Percentiles rank a stretch among this genome's conserved stretches.
Conservation (phyloP, 92 coral and sea anemone species). For the Siderastrea radians region DNA sequence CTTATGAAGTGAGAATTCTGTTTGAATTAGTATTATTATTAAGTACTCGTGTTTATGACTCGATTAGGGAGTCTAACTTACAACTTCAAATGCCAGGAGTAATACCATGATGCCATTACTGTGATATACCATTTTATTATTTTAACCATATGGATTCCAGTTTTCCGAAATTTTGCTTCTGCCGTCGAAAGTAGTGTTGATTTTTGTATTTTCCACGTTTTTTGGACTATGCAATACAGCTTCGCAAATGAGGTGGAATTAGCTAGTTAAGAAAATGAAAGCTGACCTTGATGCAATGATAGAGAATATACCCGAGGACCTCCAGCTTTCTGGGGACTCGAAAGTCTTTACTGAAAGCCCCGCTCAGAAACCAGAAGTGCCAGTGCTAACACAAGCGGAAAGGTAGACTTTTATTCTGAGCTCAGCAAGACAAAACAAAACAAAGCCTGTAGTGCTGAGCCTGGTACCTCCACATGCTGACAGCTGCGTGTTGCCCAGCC, state of each 20-base stretch:
- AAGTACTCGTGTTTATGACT: too few relatives aligned
- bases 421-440: constrained; percentile 51
- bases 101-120: too few relatives aligned
- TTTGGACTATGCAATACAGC: background rate
- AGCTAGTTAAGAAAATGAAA: constrained; percentile 54
- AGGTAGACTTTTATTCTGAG: constrained; percentile 45
- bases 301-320: constrained; percentile 31
- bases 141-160: too few relatives aligned
- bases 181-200: too few relatives aligned
- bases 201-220: too few relatives aligned
- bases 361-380: constrained; percentile 27
- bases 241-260: constrained; percentile 38
- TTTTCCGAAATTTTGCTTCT: too few relatives aligned
- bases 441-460: constrained; percentile 79
- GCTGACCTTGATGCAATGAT: constrained; percentile 48
- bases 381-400: constrained; percentile 51
- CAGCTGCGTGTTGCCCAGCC: constrained; percentile 60
- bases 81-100: too few relatives aligned
- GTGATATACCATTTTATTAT: too few relatives aligned
- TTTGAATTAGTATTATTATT: too few relatives aligned
- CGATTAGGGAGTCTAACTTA: too few relatives aligned
- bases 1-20: too few relatives aligned
- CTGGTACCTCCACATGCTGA: constrained; percentile 59
- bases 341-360: constrained; percentile 14
- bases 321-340: constrained; percentile 6